Evolutionary conservation across 2,113 vertebrate genomes (phyloP).

Genomic region (Perca flavescens): DNA sequence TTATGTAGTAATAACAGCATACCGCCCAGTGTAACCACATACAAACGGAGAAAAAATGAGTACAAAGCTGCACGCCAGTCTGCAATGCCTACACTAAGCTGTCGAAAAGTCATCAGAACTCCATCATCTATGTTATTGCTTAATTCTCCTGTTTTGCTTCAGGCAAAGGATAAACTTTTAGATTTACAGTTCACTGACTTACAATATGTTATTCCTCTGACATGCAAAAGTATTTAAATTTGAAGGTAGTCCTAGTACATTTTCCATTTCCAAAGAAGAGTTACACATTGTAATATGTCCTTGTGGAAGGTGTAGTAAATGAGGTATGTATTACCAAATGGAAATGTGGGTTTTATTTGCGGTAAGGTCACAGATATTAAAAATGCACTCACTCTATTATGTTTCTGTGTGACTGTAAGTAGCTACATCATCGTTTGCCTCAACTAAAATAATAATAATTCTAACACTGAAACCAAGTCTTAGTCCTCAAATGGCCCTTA

Average conservation of each 20-base stretch:
- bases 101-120: not conserved
- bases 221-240: conserved; percentile 26
- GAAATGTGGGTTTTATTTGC: conserved; percentile 10
- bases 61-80: not conserved
- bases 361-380: not conserved
- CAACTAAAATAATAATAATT: not conserved
- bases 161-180: conserved; percentile 23
- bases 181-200: conserved; percentile 17
- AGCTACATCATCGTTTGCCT: not conserved
- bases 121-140: not conserved
- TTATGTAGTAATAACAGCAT: not conserved
- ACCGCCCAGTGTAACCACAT: not conserved
- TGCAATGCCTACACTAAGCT: not conserved
- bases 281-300: not conserved
- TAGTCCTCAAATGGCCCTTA: not conserved
- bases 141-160: conserved; percentile 3
- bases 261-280: not conserved
- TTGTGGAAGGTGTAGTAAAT: conserved; percentile 11
- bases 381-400: not conserved
- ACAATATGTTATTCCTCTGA: conserved; percentile 20
- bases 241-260: not conserved
- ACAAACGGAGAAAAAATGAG: not conserved
- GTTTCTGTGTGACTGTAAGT: not conserved
- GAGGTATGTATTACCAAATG: conserved; percentile 1
- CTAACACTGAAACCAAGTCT: not conserved